Evolutionary conservation across 2,888 invertebrate genomes (phyloP), one percentile per base, ranked within the genome.

Genomic region (Netelia fuscicornis): DNA sequence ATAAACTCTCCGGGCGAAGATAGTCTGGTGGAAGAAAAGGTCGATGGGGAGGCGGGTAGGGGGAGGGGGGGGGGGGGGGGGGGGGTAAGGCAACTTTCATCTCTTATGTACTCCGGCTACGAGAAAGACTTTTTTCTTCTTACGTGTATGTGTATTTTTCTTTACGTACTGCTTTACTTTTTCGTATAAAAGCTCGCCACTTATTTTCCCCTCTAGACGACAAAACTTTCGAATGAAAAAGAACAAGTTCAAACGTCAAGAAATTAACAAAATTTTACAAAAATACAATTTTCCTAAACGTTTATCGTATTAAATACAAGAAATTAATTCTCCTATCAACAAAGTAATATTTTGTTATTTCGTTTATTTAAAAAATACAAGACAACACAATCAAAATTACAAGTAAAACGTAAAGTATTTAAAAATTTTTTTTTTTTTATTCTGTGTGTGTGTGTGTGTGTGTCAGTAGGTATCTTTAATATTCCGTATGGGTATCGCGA

Each of bases 1-100:
- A 80, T 77, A 77, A 77, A 78, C 77, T 70, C 68, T 44, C 42
- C 17, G 62, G 48, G 68, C 42, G 48, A 52, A 74, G 58, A 67
- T 56, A 74, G 72, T 74, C 65, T 30, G 30, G 30, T 30, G 6
- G 5, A 30, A 30, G 30, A 30, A 30, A 30, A 30, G 30, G 30
- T 30, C 3, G 30, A 1, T 0, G 17, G 17, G 17, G 17, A 0
- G 17, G 17, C 17, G 17, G 17, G 17, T 0, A 17, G 17, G 17
- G 48, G 42, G 58, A n/a, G 42, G 58, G 74, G 44, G 56, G 11
- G 58, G 48, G 42, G 58, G 48, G 42, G 58, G 23, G 42, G 58
- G 74, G 44, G 56, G 11, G 58, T 44, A 11, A 20, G 60, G 62
- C 9, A 64, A 56, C 23, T 83, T 65, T 74, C 72, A 64, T 60